Percentiles rank a stretch among this genome's conserved stretches.
Evolutionary conservation across 2,797 vertebrate genomes (phyloP).

Genomic region (Botia kubotai): DNA sequence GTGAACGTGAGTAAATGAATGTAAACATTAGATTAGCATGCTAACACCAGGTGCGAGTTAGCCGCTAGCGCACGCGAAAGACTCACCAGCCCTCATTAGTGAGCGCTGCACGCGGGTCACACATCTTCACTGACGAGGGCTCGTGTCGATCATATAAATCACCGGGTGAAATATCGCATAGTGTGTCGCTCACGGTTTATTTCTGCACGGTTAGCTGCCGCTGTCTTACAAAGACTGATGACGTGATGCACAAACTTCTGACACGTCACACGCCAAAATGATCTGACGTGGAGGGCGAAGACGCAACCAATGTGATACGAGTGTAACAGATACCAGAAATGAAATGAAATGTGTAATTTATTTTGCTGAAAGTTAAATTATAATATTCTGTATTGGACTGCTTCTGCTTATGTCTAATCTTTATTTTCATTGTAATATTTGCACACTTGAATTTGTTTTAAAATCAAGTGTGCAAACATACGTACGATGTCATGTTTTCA

Average conservation of each 20-base stretch:
- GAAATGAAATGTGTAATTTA: too few relatives aligned
- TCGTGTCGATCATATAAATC: not conserved
- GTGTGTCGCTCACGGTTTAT: not conserved
- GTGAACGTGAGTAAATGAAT: not conserved
- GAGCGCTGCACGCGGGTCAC: constrained; percentile 73
- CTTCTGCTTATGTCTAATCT: too few relatives aligned
- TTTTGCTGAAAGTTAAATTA: too few relatives aligned
- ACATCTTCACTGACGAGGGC: constrained; percentile 69
- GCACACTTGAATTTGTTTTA: too few relatives aligned
- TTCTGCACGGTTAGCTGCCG: constrained; percentile 14
- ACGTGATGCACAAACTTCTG: constrained; percentile 40
- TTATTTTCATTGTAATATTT: too few relatives aligned
- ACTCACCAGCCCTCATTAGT: constrained; percentile 83
- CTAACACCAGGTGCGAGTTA: constrained; percentile 5
- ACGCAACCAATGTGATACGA: too few relatives aligned
- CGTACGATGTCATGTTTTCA: too few relatives aligned
- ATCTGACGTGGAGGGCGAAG: not conserved
- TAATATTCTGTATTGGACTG: too few relatives aligned
- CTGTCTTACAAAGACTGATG: constrained; percentile 34
- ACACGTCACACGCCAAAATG: constrained; percentile 32
- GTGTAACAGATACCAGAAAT: too few relatives aligned
- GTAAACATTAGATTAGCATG: constrained; percentile 42
- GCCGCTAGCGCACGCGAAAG: not conserved
- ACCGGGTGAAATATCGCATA: constrained; percentile 1
- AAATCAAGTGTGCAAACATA: too few relatives aligned